Percentiles rank a stretch among this genome's conserved stretches.
phyloP scores from a whole-genome alignment of 1,140 invertebrate genomes.

The Bombus waltoni region DNA sequence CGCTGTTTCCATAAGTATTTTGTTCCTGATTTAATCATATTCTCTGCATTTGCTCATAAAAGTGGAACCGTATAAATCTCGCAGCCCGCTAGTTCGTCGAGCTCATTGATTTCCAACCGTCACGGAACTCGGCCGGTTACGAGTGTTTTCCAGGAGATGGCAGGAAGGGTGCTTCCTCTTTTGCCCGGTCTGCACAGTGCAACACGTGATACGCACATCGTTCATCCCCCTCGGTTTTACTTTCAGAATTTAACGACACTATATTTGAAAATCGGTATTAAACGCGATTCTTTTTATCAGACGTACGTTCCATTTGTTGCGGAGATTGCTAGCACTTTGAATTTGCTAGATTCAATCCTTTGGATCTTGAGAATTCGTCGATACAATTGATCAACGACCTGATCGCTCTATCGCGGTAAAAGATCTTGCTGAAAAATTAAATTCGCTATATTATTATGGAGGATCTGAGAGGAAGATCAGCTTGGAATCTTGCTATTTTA shows the following conservation, averaged over 20 bases:
- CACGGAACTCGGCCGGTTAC: slow-evolving; percentile 54
- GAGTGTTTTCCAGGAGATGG: slow-evolving; percentile 57
- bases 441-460: too few relatives aligned
- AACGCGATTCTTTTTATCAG: not conserved
- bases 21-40: slow-evolving; percentile 38
- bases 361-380: too few relatives aligned
- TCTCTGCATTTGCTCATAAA: slow-evolving; percentile 43
- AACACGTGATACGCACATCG: not conserved
- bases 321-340: not conserved
- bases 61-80: slow-evolving; percentile 52
- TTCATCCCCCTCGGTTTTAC: not conserved
- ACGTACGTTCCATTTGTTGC: not conserved
- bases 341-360: not conserved
- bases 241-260: not conserved
- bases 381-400: too few relatives aligned
- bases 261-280: not conserved
- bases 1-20: slow-evolving; percentile 35
- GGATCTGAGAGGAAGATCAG: too few relatives aligned
- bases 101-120: slow-evolving; percentile 61
- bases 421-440: too few relatives aligned
- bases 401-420: too few relatives aligned
- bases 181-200: not conserved
- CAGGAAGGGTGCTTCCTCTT: slow-evolving; percentile 52
- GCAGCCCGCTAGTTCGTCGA: slow-evolving; percentile 46
- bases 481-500: too few relatives aligned